Evolutionary conservation across 2,888 invertebrate genomes (phyloP).

Genomic region (Pristionchus exspectatus): DNA sequence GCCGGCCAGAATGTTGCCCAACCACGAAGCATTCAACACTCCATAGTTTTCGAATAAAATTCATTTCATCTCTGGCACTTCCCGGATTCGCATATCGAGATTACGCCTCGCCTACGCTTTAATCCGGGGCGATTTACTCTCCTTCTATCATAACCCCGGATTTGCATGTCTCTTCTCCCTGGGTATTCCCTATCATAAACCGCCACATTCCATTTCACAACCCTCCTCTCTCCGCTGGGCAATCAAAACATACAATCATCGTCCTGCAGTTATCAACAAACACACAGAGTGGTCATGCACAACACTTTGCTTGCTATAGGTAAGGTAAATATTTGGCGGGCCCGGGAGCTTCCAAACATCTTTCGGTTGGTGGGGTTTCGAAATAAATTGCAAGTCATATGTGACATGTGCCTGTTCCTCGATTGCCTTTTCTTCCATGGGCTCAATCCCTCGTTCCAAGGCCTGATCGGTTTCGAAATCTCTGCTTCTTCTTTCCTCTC

Average conservation of each 20-base stretch:
- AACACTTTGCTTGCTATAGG: background rate
- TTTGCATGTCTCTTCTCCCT: background rate
- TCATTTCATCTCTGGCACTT: background rate
- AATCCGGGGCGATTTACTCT: background rate
- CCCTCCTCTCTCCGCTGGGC: background rate
- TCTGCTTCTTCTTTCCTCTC: background rate
- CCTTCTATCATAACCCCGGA: constrained; percentile 20
- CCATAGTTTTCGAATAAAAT: background rate
- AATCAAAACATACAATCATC: constrained; percentile 17
- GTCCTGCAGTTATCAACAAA: background rate
- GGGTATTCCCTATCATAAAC: background rate
- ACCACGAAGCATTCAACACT: background rate
- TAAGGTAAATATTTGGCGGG: background rate
- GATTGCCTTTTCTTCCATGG: background rate
- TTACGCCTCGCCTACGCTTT: background rate
- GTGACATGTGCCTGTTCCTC: background rate
- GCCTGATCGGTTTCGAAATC: background rate
- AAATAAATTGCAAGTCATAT: background rate
- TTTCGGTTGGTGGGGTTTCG: background rate
- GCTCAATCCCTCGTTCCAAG: background rate
- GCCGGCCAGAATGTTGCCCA: no score
- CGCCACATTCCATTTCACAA: constrained; percentile 12
- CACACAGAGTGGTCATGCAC: background rate
- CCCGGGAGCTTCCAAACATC: constrained; percentile 3
- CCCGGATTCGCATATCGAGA: no score